Base-by-base conservation (phyloP, 2,888 invertebrate species). In the Lordiphosa fenestrarum region DNA sequence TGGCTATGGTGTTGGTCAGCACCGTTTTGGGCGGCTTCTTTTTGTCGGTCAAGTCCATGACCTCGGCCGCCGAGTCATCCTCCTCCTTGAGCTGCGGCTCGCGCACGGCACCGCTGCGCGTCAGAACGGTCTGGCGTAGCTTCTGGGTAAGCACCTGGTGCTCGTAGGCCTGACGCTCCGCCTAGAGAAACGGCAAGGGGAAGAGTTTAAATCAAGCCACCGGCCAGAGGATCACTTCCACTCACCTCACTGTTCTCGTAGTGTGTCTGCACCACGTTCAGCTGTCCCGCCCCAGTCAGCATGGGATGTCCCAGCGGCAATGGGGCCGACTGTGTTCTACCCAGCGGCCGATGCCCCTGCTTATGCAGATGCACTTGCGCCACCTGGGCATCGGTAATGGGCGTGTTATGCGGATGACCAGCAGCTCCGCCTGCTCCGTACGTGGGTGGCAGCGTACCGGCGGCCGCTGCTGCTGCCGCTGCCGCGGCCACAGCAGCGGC, bases 271-370 rank as follows among this genome's bases (percentile, higher is more conserved):
- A 76, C 89, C 51, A 90, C 86, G 53, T 86, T 88, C 35, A 90
- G 69, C 53, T 88, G 86, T 9, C 91, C 90, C 33, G 82, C 77
- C 4, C 89, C 89, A 48, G 92, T 91, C 53, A 97, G 92, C 92
- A 96, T 93, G 21, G 97, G 96, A 90, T 97, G 96, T 1, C 97
- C 97, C 54, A 98, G 91, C 23, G 96, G 96, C 75, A 97, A 90
- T 1, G 97, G 97, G 3, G 98, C 98, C 42, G 98, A 98, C 90
- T 98, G 98, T 58, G 98, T 98, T 87, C 98, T 93, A 59, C 97
- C 96, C 77, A 97, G 91, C 33, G 96, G 96, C 50, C 96, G 91
- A 71, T 95, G 95, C 80, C 93, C 92, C 87, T 92, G 91, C 91
- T 94, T 94, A 90, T 92, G 91, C 56, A 94, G 91, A 80, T 94